Conservation (phyloP, 2,888 invertebrate species). For the Agrochola macilenta region DNA sequence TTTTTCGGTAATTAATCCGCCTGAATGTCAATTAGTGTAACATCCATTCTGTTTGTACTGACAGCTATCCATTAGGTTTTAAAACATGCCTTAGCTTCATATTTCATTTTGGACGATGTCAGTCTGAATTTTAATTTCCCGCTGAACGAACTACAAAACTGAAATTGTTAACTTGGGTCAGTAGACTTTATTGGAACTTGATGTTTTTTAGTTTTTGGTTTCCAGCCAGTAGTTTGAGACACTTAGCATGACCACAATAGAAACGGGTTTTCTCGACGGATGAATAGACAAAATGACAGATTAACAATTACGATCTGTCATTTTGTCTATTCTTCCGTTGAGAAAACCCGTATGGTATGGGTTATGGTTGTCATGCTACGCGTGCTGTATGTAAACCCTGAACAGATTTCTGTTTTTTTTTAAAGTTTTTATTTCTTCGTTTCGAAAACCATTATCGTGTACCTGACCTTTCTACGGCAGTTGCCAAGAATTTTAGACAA, state of each 20-base stretch:
- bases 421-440: background rate
- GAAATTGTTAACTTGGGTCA: background rate
- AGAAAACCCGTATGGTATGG: no score
- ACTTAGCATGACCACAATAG: no score
- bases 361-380: no score
- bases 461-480: background rate
- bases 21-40: constrained; percentile 55
- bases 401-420: background rate
- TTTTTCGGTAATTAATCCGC: constrained; percentile 37
- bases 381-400: background rate
- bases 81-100: constrained; percentile 10
- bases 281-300: no score
- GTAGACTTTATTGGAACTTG: background rate
- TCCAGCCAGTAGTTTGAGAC: background rate
- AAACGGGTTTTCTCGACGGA: no score
- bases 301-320: no score
- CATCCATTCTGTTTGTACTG: constrained; percentile 27
- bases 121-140: constrained; percentile 13
- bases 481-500: background rate
- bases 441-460: background rate
- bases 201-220: background rate
- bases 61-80: constrained; percentile 35
- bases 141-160: background rate
- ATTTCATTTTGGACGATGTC: constrained; percentile 12
- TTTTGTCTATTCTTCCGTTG: no score